phyloP scores from a whole-genome alignment of 64 coral and sea anemone species.

The Acropora tenuis region DNA sequence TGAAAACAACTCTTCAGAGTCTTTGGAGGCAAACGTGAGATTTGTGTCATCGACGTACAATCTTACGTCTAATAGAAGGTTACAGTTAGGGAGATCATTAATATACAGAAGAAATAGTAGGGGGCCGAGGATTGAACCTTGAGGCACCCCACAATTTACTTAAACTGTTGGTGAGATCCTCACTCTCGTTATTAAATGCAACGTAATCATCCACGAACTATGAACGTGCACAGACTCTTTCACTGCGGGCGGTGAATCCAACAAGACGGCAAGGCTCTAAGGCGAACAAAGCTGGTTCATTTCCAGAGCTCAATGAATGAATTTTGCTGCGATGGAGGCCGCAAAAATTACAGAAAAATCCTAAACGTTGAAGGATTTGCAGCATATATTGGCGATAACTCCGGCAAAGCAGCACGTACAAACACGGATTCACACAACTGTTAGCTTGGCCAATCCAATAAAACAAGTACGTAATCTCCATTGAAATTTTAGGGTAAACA shows the following conservation, averaged over 20 bases:
- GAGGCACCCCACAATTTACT: too few relatives aligned
- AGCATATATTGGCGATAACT: slow-evolving; percentile 39
- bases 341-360: neutral
- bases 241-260: neutral
- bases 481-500: neutral
- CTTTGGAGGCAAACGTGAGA: too few relatives aligned
- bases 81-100: too few relatives aligned
- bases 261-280: neutral
- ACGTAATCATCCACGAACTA: neutral
- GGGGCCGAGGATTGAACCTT: too few relatives aligned
- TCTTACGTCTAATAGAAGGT: too few relatives aligned
- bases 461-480: slow-evolving; percentile 6
- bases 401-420: slow-evolving; percentile 66
- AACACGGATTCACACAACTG: slow-evolving; percentile 70
- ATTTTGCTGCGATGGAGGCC: neutral
- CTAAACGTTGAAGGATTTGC: neutral
- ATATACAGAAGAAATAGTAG: too few relatives aligned
- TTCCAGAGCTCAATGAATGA: neutral
- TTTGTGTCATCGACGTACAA: too few relatives aligned
- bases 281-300: neutral
- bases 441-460: slow-evolving; percentile 81
- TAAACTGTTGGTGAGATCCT: too few relatives aligned
- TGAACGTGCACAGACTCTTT: neutral
- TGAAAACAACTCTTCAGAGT: too few relatives aligned
- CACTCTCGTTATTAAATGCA: too few relatives aligned